Evolutionary conservation across 2,113 vertebrate species (phyloP), one percentile per base, ranked within the genome.

Genomic region (Cercopithecus mona): DNA sequence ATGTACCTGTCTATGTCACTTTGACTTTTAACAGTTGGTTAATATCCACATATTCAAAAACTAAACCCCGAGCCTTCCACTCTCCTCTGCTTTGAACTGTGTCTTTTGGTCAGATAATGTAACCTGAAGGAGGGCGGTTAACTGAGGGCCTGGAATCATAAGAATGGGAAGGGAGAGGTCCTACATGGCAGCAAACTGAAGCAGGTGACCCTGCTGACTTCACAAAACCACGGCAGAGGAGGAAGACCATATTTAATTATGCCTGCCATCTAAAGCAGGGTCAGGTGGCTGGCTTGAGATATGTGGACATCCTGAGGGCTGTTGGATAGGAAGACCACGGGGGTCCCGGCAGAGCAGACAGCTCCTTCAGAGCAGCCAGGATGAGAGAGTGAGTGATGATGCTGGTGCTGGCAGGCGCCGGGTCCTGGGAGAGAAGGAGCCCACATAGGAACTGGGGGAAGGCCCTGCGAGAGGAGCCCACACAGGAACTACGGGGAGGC

Each of bases 11-110:
- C 27, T 48, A 0, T 5, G 11, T 4, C 35, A 22, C 30, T 35
- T 0, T 12, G 18, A 25, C 70, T 30, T 52, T n/a, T 8, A 35
- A 10, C 1, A 30, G 25, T 0, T 13, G 40, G 27, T 25, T 17
- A 45, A 16, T 3, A 45, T 12, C 40, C 93, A 27, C 11, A 55
- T 11, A n/a, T 16, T 5, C 22, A 12, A 18, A 82, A 48, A 27
- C 12, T 2, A 13, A 5, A 2, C 17, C 61, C 61, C 20, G 0
- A 23, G 50, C 12, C 45, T 18, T 38, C 13, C 30, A 0, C 12
- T 43, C 50, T 57, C 12, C 59, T 55, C 11, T 4, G 50, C 50
- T 18, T 2, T 43, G 35, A 35, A 14, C 16, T 38, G 4, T 3
- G 2, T 66, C 86, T 30, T 14, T 38, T 25, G 87, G 68, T 66